These are phyloP conservation scores for Anadara kagoshimensis DNA, from an alignment of 1,140 invertebrate genomes.

Conservation along the genomic window DNA sequence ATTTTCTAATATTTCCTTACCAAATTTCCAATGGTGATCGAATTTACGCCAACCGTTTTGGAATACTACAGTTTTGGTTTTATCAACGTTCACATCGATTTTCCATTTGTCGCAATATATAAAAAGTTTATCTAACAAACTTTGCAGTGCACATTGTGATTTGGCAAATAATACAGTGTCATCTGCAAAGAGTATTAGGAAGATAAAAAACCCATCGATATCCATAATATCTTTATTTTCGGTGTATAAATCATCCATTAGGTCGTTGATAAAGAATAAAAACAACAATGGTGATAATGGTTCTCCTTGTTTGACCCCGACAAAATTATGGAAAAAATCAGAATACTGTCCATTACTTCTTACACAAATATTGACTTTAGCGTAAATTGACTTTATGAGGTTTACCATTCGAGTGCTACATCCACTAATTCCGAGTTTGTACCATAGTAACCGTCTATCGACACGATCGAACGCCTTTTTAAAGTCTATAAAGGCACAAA, in stretches of 20 bases:
- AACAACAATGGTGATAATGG: conserved; percentile 3
- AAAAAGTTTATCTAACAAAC: background rate
- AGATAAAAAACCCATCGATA: background rate
- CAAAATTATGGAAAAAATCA: conserved; percentile 11
- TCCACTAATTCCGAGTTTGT: conserved; percentile 10
- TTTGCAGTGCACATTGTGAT: background rate
- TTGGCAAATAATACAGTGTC: background rate
- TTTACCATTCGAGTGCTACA: conserved; percentile 4
- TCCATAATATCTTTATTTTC: background rate
- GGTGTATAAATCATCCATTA: background rate
- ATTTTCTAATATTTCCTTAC: background rate
- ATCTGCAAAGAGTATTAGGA: conserved; percentile 13
- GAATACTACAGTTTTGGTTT: conserved; percentile 6
- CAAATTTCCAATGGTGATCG: background rate
- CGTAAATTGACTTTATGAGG: conserved; percentile 3
- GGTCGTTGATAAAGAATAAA: conserved; percentile 10
- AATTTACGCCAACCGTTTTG: conserved; percentile 1
- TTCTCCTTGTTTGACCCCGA: conserved; percentile 6
- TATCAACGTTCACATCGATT: conserved; percentile 3
- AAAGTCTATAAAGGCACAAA: conserved; percentile 15
- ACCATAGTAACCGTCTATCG: conserved; percentile 10
- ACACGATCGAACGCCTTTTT: conserved; percentile 21
- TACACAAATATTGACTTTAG: background rate
- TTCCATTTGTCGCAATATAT: conserved; percentile 13
- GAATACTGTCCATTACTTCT: conserved; percentile 4